Conservation (phyloP, 2,888 invertebrate species). For the Mantis religiosa region DNA sequence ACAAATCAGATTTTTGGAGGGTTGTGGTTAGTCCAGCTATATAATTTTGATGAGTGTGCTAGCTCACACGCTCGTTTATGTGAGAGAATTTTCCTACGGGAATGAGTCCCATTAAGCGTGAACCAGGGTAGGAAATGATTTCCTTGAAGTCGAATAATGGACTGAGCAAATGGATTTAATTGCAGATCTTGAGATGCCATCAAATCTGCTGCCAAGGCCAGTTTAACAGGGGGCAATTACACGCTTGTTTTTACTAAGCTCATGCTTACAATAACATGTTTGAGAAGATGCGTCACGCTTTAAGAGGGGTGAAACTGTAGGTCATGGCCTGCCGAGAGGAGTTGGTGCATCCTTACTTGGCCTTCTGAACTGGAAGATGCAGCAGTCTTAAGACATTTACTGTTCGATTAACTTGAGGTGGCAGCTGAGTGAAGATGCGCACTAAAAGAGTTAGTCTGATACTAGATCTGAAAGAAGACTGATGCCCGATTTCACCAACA, state of each 20-base stretch:
- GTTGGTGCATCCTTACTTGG: background rate
- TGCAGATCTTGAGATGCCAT: background rate
- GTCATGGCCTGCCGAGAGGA: background rate
- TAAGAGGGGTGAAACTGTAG: background rate
- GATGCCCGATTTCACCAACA: too few species aligned
- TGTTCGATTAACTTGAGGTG: too few species aligned
- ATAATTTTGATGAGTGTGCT: background rate
- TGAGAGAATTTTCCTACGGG: background rate
- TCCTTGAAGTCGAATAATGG: background rate
- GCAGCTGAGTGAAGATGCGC: too few species aligned
- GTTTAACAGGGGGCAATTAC: background rate
- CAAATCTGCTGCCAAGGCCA: background rate
- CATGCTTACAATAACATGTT: background rate
- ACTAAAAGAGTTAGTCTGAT: too few species aligned
- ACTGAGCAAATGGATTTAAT: background rate
- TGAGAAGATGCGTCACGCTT: background rate
- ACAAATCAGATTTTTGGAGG: background rate
- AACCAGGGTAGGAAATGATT: background rate
- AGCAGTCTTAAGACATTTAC: too few species aligned
- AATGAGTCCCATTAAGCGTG: background rate
- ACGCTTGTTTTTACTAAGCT: background rate
- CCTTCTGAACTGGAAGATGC: too few species aligned
- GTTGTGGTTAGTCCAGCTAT: background rate
- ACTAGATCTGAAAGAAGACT: too few species aligned
- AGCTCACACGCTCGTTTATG: background rate